Base-by-base conservation (phyloP, 2,113 vertebrate species). In the Gallinago undulata region DNA sequence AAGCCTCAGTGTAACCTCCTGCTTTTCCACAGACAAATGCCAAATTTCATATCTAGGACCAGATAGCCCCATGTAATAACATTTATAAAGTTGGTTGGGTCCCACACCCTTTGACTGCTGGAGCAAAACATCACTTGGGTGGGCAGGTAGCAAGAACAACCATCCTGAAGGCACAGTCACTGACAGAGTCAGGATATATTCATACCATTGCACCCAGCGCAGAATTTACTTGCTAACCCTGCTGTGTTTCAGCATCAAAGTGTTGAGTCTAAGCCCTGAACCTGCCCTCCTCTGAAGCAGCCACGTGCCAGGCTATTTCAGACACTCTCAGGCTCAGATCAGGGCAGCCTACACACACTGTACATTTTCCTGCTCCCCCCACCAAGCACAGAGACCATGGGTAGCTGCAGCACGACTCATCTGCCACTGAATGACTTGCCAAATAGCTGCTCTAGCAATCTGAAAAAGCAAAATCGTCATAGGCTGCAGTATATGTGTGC, bases 301-400 rank as follows among this genome's bases (percentile, higher is more conserved):
- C 57, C 57, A 14, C 69, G 62, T 76, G 60, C 37, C 92, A 63
- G 41, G 27, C 7, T 50, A 1, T 50, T 84, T 81, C 81, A 51
- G 53, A 11, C 6, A 5, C 0, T 1, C 55, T 37, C 60, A 50
- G 55, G 53, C 57, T 89, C 7, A 8, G 41, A 18, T 70, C 11
- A 2, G 18, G 31, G 69, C 88, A 90, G 35, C 35, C 68, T 53
- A 24, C 31, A 18, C 0, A 0, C 0, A 0, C 33, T 1, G 6
- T 11, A 21, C 13, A 0, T 73, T 69, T 45, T 57, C 37, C 91
- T 69, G 45, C 72, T 94, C 45, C n/a, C 59, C 55, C 55, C 1
- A 0, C 25, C 24, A 3, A 45, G 64, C 64, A 5, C 37, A 11
- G 2, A 4, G 41, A 81, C 81, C 73, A 72, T 81, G 87, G 92